Conservation (phyloP, 2,113 vertebrate species). For the Phylloscopus trochilus region DNA sequence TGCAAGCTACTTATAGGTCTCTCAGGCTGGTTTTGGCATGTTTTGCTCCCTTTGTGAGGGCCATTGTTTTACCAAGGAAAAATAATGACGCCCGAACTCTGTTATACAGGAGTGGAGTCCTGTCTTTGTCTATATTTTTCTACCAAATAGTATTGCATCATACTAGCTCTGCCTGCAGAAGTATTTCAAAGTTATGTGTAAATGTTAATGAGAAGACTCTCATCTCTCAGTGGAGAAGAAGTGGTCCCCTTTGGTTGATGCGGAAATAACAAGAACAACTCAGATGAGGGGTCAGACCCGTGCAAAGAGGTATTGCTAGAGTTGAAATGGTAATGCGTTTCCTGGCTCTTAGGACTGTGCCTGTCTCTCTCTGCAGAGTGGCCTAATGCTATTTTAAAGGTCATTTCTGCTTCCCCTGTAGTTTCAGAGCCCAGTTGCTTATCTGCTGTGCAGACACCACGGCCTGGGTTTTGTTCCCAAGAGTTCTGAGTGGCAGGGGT, state of each 20-base stretch:
- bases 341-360: neutral
- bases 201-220: neutral
- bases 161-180: neutral
- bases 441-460: neutral
- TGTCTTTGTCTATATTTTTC: neutral
- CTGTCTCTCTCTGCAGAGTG: neutral
- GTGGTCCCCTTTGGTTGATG: neutral
- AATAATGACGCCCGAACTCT: neutral
- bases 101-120: neutral
- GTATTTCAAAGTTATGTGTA: neutral
- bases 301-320: neutral
- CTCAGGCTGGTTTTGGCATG: neutral
- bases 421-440: neutral
- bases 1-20: neutral
- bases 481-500: accelerated
- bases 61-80: neutral
- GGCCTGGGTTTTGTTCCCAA: neutral
- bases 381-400: neutral
- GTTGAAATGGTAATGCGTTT: neutral
- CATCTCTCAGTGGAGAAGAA: neutral
- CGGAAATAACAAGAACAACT: neutral
- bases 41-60: neutral
- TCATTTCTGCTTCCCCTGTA: neutral
- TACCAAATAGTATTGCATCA: neutral
- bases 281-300: neutral